Evolutionary conservation across 2,888 invertebrate genomes (phyloP).

Genomic region (Crocallis elinguaria): DNA sequence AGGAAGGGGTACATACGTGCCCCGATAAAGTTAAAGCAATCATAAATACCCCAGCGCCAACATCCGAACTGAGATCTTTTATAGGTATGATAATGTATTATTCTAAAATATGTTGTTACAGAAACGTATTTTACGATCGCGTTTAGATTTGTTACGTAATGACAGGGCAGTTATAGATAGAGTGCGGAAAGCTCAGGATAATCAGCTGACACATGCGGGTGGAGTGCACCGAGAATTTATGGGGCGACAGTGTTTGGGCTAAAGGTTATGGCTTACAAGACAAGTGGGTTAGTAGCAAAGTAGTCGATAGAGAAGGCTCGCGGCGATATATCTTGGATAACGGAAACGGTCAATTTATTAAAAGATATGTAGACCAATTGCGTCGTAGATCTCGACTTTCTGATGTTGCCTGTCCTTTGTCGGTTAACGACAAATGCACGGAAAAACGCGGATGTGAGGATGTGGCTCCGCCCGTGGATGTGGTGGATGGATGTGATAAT

Average conservation of each 20-base stretch:
- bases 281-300: not conserved
- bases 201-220: not conserved
- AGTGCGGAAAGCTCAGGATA: not conserved
- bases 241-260: not conserved
- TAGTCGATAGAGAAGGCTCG: not conserved
- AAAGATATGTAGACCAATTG: not conserved
- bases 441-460: not conserved
- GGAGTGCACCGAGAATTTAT: not conserved
- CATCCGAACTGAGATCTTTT: not conserved
- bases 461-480: not conserved
- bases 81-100: slow-evolving; percentile 1
- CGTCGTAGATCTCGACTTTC: not conserved
- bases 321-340: not conserved
- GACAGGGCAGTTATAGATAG: not conserved
- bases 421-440: not conserved
- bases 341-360: not conserved
- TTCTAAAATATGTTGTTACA: not conserved
- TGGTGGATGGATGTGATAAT: not conserved
- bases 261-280: not conserved
- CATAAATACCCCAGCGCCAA: not conserved
- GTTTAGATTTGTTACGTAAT: not conserved
- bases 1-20: not conserved
- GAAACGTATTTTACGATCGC: not conserved
- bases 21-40: not conserved
- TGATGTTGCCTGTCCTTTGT: not conserved